Base-by-base conservation (phyloP, 2,113 vertebrate species). In the Dermatemys mawii region DNA sequence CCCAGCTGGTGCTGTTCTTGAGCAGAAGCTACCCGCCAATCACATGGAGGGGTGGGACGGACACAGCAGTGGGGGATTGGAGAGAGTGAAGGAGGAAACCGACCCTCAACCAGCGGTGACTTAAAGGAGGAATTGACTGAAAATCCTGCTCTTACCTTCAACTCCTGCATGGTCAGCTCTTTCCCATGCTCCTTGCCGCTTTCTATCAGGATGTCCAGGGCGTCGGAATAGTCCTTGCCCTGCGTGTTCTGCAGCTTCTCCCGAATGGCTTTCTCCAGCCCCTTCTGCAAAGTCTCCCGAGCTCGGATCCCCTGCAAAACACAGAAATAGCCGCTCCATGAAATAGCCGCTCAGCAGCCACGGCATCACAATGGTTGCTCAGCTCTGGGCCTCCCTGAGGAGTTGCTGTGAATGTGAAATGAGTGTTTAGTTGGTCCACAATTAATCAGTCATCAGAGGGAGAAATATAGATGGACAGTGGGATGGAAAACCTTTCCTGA, bases 131-230 rank as follows among this genome's bases (percentile, higher is more conserved):
- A 38, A 70, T 5, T 11, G 35, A 53, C 79, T 10, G 16, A 67
- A 53, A 55, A 6, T 2, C 22, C 55, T 21, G n/a, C n/a, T 53
- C 86, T 60, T 96, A 99, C 99, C 99, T 99, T 99, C 79, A 99
- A 98, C 90, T 99, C 99, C 97, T 99, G 99, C 99, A 99, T 99
- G 92, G 98, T 99, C 91, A 99, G 98, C 97, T 99, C 99, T 32
- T 99, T 98, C 90, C 99, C 99, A 0, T 99, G 99, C 93, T 99
- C 99, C 70, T 99, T 99, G 90, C 99, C 99, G 0, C 99, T 99
- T 94, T 99, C 99, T 5, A 99, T 99, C 96, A 99, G 98, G 88
- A 99, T 98, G 87, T 99, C 99, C 97, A 99, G 95, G 0, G 99
- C 99, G 0, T 99, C 99, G 0, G 98, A 97, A 7, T 99, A 99